Evolutionary conservation across 2,888 invertebrate species (phyloP).

Genomic region (Philopedon plagiatum): DNA sequence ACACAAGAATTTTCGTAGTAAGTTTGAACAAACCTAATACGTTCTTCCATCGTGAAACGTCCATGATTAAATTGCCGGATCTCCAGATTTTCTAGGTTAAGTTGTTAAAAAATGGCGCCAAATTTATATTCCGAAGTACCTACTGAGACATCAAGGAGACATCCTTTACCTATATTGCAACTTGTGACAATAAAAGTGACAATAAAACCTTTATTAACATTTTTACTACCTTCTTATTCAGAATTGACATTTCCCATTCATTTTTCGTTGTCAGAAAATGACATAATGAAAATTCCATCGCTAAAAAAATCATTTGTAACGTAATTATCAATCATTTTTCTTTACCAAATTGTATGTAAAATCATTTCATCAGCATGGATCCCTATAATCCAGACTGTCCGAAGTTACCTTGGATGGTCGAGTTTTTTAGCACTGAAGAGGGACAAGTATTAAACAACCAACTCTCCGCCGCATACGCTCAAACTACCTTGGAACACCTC

Average conservation of each 20-base stretch:
- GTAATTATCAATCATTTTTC: constrained; percentile 5
- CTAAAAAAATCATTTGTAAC: constrained; percentile 7
- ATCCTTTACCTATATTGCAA: no score
- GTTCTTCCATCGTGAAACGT: no score
- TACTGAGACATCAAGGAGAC: no score
- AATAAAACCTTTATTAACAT: no score
- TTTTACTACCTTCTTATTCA: not conserved
- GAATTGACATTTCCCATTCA: not conserved
- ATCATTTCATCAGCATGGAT: constrained; percentile 30
- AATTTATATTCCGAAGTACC: no score
- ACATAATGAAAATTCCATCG: not conserved
- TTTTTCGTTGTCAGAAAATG: not conserved
- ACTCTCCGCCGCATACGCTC: constrained; percentile 69
- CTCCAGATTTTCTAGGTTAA: no score
- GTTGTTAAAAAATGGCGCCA: no score
- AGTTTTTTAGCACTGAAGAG: constrained; percentile 62
- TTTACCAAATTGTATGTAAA: constrained; percentile 28
- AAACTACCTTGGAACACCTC: constrained; percentile 70
- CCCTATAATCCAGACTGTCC: constrained; percentile 58
- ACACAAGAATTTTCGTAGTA: no score
- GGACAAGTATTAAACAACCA: constrained; percentile 70
- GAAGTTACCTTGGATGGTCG: constrained; percentile 67
- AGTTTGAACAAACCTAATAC: no score
- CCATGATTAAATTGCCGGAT: no score
- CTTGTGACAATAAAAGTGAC: no score